phyloP scores from a whole-genome alignment of 2,797 vertebrate species.

The Hippopotamyrus pictus region DNA sequence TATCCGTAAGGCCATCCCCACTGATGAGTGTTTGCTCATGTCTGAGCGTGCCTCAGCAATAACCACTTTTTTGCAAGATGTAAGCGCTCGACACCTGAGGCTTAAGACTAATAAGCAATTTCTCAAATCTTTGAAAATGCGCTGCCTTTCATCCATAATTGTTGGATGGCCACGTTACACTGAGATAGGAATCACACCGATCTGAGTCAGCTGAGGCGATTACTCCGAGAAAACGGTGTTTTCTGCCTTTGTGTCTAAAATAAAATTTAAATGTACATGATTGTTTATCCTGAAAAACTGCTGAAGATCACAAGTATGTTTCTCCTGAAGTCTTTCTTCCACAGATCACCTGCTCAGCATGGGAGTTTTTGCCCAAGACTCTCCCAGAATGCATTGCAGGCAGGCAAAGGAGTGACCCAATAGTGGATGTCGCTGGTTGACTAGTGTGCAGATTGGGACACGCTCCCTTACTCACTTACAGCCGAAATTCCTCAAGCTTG shows the following conservation, averaged over 20 bases:
- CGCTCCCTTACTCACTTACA: neutral
- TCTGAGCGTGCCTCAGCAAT: conserved; percentile 51
- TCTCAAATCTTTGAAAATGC: conserved; percentile 49
- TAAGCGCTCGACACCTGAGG: conserved; percentile 41
- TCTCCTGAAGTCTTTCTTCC: neutral
- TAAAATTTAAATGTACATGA: conserved; percentile 18
- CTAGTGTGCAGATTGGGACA: neutral
- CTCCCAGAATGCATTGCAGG: neutral
- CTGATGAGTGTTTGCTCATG: conserved; percentile 46
- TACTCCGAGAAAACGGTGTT: conserved; percentile 29
- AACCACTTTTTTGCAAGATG: conserved; percentile 53
- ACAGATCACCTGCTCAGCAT: neutral
- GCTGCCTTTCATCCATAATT: conserved; percentile 45
- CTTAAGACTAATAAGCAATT: conserved; percentile 56
- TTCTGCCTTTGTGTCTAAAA: neutral
- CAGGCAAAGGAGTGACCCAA: neutral
- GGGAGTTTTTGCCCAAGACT: neutral
- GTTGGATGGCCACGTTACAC: conserved; percentile 41
- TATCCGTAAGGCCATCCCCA: conserved; percentile 55
- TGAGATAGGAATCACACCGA: conserved; percentile 42
- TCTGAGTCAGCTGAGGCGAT: conserved; percentile 42
- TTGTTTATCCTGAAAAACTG: neutral
- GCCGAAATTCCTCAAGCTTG: conserved; percentile 10
- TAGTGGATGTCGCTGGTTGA: no score
- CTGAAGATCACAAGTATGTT: neutral